Conservation (phyloP, 2,888 invertebrate species). For the Acleris laterana region DNA sequence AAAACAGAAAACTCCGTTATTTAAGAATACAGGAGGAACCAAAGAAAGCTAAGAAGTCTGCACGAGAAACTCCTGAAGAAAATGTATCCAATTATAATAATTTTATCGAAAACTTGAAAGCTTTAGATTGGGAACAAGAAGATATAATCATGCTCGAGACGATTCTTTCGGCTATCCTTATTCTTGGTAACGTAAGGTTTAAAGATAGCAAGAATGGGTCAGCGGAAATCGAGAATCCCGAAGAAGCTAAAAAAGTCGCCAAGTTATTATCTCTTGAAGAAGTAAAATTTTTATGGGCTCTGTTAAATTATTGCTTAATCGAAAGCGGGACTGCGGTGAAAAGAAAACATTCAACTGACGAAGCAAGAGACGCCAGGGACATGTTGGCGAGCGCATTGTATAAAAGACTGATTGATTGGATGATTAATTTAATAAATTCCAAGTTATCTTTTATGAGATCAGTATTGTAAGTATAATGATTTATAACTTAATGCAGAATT, state of each 20-base stretch:
- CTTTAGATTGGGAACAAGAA: slow-evolving; percentile 89
- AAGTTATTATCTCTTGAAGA: slow-evolving; percentile 90
- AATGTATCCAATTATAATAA: slow-evolving; percentile 87
- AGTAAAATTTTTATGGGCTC: slow-evolving; percentile 92
- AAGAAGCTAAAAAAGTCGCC: slow-evolving; percentile 89
- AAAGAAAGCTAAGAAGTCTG: slow-evolving; percentile 83
- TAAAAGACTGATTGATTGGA: slow-evolving; percentile 93
- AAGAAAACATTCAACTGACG: slow-evolving; percentile 89
- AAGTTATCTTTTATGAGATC: slow-evolving; percentile 92
- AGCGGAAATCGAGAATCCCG: slow-evolving; percentile 89
- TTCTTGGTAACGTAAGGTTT: slow-evolving; percentile 92
- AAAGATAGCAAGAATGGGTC: slow-evolving; percentile 86
- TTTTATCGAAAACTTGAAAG: slow-evolving; percentile 85
- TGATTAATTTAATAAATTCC: slow-evolving; percentile 93
- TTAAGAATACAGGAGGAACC: slow-evolving; percentile 86
- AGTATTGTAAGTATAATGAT: slow-evolving; percentile 89
- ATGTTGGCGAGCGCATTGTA: slow-evolving; percentile 94
- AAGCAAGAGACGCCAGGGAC: slow-evolving; percentile 93
- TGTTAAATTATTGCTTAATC: slow-evolving; percentile 93
- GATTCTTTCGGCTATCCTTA: slow-evolving; percentile 89
- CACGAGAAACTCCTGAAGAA: slow-evolving; percentile 86
- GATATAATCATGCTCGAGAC: slow-evolving; percentile 89
- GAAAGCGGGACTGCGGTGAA: slow-evolving; percentile 88
- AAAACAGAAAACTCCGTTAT: slow-evolving; percentile 89
- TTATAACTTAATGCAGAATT: slow-evolving; percentile 14